Evolutionary conservation across 2,888 invertebrate species (phyloP), one percentile per base, ranked within the genome.

Genomic region (Nephrotoma guestfalica): DNA sequence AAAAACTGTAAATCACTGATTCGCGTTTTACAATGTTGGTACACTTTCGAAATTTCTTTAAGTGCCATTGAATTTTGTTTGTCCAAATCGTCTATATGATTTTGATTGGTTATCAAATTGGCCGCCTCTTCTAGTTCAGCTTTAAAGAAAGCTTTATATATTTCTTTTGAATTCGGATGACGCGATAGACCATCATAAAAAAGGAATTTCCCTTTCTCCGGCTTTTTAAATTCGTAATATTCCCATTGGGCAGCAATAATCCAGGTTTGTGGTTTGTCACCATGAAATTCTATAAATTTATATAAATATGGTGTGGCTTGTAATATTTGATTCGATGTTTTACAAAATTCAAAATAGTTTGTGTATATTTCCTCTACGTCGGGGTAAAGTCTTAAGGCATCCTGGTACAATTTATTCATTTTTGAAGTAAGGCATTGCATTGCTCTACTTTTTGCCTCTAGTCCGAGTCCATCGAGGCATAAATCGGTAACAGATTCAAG

Each of bases 21-120:
- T 88, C 92, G 93, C 87, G 93, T 93, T 41, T 93, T 90, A 9
- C 94, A 94, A 90, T 94, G 93, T 86, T 92, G 93, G 92, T 94
- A 95, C 83, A 95, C 4, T 47, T 13, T 9, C 11, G 4, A 47
- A 47, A 47, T 47, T 47, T 47, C 7, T n/a, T 47, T 47, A 13
- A 47, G 13, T 43, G 43, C 43, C 43, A 9, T 43, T 43, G 43
- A 43, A 9, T 43, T 11, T 47, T 2, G 47, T 0, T 1, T 5
- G 3, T 47, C 47, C 47, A n/a, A 13, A 9, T 47, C 47, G 9
- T 13, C n/a, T 5, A 5, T 13, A 13, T 47, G 4, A 47, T 5
- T 47, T 47, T 47, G 47, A 47, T 13, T 13, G 4, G 4, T 1
- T 13, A 47, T 30, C 1, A 30, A n/a, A 5, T 9, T 83, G 57